phyloP scores from a whole-genome alignment of 2,113 vertebrate genomes.

The Catharus fuscescens region DNA sequence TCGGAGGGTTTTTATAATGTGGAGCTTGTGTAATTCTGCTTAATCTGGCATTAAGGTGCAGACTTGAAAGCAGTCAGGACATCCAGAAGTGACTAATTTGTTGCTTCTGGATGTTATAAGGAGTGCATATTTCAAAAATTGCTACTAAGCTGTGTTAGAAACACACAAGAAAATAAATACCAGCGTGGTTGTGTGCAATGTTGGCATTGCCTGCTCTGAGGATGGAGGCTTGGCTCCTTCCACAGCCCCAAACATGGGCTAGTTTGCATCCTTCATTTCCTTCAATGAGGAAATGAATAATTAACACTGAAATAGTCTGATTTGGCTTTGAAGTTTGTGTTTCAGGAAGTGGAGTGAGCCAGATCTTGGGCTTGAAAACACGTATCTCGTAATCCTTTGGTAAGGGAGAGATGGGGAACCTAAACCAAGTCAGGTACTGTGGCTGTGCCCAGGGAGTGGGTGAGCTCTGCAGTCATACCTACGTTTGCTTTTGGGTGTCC shows the following conservation, averaged over 20 bases:
- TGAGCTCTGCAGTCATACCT: neutral
- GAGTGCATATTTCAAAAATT: rapidly evolving
- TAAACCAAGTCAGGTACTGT: rapidly evolving
- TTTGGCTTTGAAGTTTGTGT: neutral
- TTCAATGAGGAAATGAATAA: neutral
- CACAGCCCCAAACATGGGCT: neutral
- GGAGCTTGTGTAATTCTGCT: neutral
- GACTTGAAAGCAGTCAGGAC: neutral
- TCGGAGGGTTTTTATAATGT: neutral
- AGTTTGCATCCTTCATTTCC: neutral
- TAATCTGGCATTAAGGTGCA: neutral
- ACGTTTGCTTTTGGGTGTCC: neutral
- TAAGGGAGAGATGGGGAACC: neutral
- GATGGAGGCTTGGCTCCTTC: neutral
- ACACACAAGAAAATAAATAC: rapidly evolving
- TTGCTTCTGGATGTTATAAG: neutral
- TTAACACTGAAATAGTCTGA: neutral
- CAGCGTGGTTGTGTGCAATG: rapidly evolving
- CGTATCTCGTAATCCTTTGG: rapidly evolving
- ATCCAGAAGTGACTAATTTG: neutral
- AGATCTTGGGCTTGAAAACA: neutral
- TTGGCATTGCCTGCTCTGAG: neutral
- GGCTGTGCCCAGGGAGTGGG: neutral
- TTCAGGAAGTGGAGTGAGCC: neutral
- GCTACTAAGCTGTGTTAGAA: neutral